phyloP scores from a whole-genome alignment of 2,888 invertebrate genomes.

The Tenthredo notha region DNA sequence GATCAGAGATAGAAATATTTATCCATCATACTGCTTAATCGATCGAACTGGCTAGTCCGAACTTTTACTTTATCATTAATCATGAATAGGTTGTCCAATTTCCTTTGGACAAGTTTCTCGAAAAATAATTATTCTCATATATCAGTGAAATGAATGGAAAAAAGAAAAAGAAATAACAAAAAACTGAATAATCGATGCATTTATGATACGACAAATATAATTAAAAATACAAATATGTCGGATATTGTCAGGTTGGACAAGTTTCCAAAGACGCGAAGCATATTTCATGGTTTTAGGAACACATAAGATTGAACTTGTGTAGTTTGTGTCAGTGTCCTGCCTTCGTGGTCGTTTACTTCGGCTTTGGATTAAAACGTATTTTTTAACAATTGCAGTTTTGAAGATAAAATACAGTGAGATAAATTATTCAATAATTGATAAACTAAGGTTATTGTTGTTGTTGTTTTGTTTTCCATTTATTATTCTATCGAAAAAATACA shows the following conservation, averaged over 20 bases:
- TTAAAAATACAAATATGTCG: not conserved
- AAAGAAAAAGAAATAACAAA: not conserved
- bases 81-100: not conserved
- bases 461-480: conserved; percentile 9
- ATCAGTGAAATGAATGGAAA: too few relatives aligned
- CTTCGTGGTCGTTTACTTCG: conserved; percentile 21
- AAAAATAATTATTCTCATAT: not conserved
- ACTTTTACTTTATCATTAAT: not conserved
- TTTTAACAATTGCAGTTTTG: not conserved
- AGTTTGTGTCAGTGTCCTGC: conserved; percentile 5
- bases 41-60: not conserved
- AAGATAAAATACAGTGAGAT: not conserved
- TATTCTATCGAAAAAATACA: not conserved
- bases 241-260: not conserved
- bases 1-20: not conserved
- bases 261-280: not conserved
- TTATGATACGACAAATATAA: not conserved
- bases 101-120: not conserved
- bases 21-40: not conserved
- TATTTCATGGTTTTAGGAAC: not conserved
- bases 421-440: not conserved
- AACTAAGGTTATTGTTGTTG: conserved; percentile 3
- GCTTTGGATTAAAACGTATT: not conserved
- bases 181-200: not conserved
- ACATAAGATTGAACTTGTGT: not conserved